Evolutionary conservation across 1,140 invertebrate species (phyloP).

Genomic region (Drosophila lini): DNA sequence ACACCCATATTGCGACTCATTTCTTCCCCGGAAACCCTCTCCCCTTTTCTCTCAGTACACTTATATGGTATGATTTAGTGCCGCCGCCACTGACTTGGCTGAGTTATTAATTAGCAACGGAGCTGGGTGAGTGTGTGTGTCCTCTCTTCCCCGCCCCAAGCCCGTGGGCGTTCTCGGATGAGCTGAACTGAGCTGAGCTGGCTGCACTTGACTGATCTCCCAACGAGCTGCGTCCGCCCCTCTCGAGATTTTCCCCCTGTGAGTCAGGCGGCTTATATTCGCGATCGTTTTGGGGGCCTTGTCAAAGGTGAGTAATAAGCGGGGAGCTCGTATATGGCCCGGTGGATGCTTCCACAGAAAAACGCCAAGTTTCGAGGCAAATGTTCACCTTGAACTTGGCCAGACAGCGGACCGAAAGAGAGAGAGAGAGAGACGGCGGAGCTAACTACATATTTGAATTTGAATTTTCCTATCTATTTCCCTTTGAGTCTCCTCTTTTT

Average conservation of each 20-base stretch:
- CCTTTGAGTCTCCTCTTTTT: slow-evolving; percentile 21
- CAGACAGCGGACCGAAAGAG: not conserved
- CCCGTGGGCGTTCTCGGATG: slow-evolving; percentile 34
- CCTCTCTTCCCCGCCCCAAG: not conserved
- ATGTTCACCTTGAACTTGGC: slow-evolving; percentile 56
- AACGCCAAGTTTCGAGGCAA: slow-evolving; percentile 23
- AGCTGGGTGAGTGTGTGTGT: slow-evolving; percentile 16
- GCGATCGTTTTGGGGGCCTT: slow-evolving; percentile 32
- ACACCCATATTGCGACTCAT: not conserved
- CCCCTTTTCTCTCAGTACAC: not conserved
- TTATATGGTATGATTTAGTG: slow-evolving; percentile 25
- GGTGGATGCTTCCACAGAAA: slow-evolving; percentile 46
- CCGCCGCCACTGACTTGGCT: slow-evolving; percentile 12
- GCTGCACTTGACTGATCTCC: slow-evolving; percentile 39
- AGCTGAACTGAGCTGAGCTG: slow-evolving; percentile 21
- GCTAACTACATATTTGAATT: slow-evolving; percentile 32
- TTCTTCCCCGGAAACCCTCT: not conserved
- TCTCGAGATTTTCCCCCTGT: not conserved
- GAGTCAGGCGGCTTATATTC: slow-evolving; percentile 32
- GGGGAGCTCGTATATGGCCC: slow-evolving; percentile 34
- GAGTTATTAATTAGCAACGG: slow-evolving; percentile 47
- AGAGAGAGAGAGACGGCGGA: not conserved
- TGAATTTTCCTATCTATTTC: slow-evolving; percentile 39
- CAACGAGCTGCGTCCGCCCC: not conserved
- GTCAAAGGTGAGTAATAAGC: slow-evolving; percentile 58